Evolutionary conservation across 2,113 vertebrate species (phyloP), one percentile per base, ranked within the genome.

Genomic region (Anthoscopus minutus): DNA sequence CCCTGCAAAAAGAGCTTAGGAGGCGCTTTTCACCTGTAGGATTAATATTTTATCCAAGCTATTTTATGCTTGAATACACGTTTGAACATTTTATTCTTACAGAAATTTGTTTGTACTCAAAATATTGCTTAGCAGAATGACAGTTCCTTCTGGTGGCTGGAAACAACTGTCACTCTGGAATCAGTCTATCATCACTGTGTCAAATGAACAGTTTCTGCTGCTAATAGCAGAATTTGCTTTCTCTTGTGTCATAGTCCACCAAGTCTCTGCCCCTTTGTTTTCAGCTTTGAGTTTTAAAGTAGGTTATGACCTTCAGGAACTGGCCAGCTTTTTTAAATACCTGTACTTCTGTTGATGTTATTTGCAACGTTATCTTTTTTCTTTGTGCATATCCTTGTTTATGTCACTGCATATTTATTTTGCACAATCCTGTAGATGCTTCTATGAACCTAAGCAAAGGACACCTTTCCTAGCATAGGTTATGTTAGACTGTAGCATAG

Each of bases 11-110:
- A 87, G 30, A 87, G 54, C 78, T 94, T 81, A 61, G 65, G 74
- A 91, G 89, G 87, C 93, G 62, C 25, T 81, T 89, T 80, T 87
- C 78, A 85, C 70, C 81, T 81, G 23, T 35, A 54, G 61, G 66
- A 89, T 91, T 89, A 95, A 86, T 84, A 82, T 95, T 91, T 81
- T 88, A 92, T 87, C 86, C n/a, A 48, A 89, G 67, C 79, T 60
- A 79, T 92, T 94, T 93, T 92, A 89, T 82, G 78, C 83, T 72
- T 87, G 66, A 87, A 65, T 54, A 76, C 57, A 65, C 69, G 38
- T 72, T 72, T 92, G 84, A 85, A 86, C 60, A 89, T 57, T 71
- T 62, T 81, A 50, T 84, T 88, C 53, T 56, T 76, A 53, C 3
- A 65, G 77, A 95, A 85, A 87, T 84, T 27, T 71, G 37, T 58